A percentile compares a stretch with the other conserved stretches of the same genome.
Conservation (phyloP, 2,888 invertebrate genomes). For the Uloborus plumipes region DNA sequence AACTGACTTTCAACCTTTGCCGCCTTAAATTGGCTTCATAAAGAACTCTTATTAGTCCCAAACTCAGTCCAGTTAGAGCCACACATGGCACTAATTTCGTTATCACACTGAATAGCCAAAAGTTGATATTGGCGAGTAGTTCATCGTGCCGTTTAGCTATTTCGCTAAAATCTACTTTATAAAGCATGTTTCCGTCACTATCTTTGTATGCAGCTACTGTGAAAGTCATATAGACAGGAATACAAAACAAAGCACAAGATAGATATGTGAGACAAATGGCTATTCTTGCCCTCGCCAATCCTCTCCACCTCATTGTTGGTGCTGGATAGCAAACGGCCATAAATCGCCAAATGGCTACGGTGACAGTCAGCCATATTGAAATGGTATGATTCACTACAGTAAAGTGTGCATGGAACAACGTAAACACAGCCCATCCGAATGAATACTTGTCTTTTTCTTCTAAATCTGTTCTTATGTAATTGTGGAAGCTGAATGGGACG, state of each 20-base stretch:
- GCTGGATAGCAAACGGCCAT: constrained; percentile 79
- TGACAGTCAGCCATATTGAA: constrained; percentile 92
- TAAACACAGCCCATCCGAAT: constrained; percentile 85
- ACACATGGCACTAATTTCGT: constrained; percentile 92
- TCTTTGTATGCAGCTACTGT: constrained; percentile 74
- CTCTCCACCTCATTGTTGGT: constrained; percentile 74
- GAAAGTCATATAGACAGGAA: constrained; percentile 87
- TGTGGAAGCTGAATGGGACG: constrained; percentile 88
- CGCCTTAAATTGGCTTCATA: constrained; percentile 67
- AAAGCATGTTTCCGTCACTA: constrained; percentile 14
- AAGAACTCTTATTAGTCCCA: constrained; percentile 70
- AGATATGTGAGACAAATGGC: constrained; percentile 85
- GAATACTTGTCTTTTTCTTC: constrained; percentile 71
- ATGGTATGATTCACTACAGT: constrained; percentile 90
- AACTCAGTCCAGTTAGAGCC: constrained; percentile 80
- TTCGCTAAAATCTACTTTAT: constrained; percentile 77
- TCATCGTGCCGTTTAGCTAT: constrained; percentile 76
- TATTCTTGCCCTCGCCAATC: constrained; percentile 81
- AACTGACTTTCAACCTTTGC: constrained; percentile 64
- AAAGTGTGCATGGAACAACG: constrained; percentile 91
- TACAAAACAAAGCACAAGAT: constrained; percentile 85
- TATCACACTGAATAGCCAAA: constrained; percentile 92
- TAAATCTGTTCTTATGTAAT: constrained; percentile 75
- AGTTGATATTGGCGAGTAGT: constrained; percentile 77
- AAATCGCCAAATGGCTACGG: constrained; percentile 88